phyloP scores from a whole-genome alignment of 2,113 vertebrate genomes.

The Cercopithecus mona region DNA sequence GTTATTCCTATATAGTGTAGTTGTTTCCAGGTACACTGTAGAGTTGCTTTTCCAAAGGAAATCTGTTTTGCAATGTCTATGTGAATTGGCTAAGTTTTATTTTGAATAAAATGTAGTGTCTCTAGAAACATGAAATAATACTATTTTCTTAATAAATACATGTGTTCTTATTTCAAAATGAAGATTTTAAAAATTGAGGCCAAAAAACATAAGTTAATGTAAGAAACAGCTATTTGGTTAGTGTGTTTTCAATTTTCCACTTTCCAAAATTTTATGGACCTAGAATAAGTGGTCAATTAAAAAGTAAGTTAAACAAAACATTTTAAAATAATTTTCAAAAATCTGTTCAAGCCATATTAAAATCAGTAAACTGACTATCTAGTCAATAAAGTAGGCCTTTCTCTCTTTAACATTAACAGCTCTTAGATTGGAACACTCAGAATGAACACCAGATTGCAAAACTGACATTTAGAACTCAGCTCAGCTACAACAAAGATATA shows the following conservation, averaged over 20 bases:
- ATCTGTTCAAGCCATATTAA: not conserved
- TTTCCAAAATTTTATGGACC: not conserved
- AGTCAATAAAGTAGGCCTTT: not conserved
- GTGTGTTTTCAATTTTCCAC: not conserved
- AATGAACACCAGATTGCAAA: slow-evolving; percentile 29
- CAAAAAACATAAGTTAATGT: not conserved
- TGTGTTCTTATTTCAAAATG: not conserved
- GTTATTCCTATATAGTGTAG: not conserved
- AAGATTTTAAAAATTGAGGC: not conserved
- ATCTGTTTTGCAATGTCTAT: not conserved
- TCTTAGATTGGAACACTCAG: not conserved
- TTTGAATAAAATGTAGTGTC: not conserved
- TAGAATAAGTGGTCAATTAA: not conserved
- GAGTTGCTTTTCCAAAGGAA: not conserved
- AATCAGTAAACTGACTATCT: not conserved
- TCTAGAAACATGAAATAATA: not conserved
- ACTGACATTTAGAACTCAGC: not conserved
- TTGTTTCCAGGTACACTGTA: not conserved
- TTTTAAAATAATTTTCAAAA: slow-evolving; percentile 21
- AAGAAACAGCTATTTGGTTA: not conserved
- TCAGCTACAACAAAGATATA: not conserved
- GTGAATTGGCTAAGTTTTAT: not conserved
- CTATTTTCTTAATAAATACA: not conserved
- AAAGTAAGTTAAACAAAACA: not conserved
- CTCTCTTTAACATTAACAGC: not conserved